A percentile compares a stretch with the other conserved stretches of the same genome.
Evolutionary conservation across 2,888 invertebrate genomes (phyloP).

Genomic region (Entomobrya proxima): DNA sequence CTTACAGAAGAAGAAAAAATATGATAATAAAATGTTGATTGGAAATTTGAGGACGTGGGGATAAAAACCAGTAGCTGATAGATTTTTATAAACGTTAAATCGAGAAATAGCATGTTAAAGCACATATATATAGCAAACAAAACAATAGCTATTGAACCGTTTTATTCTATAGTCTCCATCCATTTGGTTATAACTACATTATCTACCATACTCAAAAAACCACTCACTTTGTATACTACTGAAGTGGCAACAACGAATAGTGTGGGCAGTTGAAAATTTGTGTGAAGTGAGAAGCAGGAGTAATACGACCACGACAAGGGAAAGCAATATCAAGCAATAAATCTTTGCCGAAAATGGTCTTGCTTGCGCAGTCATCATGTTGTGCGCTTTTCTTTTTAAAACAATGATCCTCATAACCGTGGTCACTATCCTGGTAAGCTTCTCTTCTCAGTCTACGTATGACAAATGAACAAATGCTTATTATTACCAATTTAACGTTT

Average conservation of each 20-base stretch:
- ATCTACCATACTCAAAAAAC: background rate
- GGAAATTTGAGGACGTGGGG: conserved; percentile 57
- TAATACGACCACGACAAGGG: conserved; percentile 48
- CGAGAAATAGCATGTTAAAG: conserved; percentile 33
- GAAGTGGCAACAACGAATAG: conserved; percentile 15
- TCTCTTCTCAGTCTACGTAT: conserved; percentile 3
- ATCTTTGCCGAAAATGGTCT: conserved; percentile 59
- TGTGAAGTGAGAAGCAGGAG: conserved; percentile 33
- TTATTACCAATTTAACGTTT: conserved; percentile 9
- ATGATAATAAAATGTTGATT: conserved; percentile 62
- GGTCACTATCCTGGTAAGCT: background rate
- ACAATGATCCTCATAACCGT: conserved; percentile 42
- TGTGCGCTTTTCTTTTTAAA: conserved; percentile 32
- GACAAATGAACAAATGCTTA: background rate
- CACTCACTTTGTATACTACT: background rate
- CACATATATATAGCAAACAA: conserved; percentile 43
- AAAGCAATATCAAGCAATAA: conserved; percentile 61
- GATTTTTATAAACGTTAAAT: conserved; percentile 52
- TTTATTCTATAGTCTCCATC: background rate
- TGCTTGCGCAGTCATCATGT: conserved; percentile 31
- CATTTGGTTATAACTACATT: background rate
- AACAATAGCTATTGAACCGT: background rate
- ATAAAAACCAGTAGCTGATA: conserved; percentile 64
- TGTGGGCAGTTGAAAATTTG: conserved; percentile 57
- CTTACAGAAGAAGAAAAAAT: conserved; percentile 19